These are phyloP conservation scores for Setophaga coronata DNA, from an alignment of 2,113 vertebrate species.

Conservation along the genomic window DNA sequence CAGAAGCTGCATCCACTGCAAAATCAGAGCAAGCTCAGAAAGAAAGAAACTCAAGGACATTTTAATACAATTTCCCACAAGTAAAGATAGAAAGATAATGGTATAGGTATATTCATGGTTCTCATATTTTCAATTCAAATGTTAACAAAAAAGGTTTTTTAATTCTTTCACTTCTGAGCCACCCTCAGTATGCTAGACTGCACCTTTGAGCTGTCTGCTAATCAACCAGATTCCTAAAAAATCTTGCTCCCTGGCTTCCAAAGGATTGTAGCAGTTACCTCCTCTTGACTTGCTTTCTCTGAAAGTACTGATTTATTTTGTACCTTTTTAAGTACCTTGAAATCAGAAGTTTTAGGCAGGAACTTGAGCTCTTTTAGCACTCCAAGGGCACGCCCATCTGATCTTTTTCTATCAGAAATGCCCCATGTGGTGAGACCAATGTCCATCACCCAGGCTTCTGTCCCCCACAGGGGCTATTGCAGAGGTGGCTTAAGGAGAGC, in stretches of 20 bases:
- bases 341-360: background rate
- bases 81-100: background rate
- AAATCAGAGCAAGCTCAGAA: background rate
- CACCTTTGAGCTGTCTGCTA: background rate
- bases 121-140: background rate
- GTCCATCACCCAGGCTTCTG: background rate
- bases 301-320: background rate
- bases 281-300: background rate
- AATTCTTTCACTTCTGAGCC: background rate
- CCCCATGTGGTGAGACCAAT: background rate
- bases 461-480: background rate
- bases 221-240: background rate
- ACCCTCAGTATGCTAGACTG: background rate
- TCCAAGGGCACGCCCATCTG: background rate
- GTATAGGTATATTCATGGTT: background rate
- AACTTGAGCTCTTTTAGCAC: background rate
- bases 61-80: background rate
- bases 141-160: background rate
- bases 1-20: background rate
- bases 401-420: background rate
- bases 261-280: background rate
- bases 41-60: background rate
- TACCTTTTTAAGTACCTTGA: background rate
- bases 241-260: background rate
- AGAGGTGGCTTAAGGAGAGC: background rate